Base-by-base conservation (phyloP, 2,113 vertebrate genomes). In the Columba janthina region DNA sequence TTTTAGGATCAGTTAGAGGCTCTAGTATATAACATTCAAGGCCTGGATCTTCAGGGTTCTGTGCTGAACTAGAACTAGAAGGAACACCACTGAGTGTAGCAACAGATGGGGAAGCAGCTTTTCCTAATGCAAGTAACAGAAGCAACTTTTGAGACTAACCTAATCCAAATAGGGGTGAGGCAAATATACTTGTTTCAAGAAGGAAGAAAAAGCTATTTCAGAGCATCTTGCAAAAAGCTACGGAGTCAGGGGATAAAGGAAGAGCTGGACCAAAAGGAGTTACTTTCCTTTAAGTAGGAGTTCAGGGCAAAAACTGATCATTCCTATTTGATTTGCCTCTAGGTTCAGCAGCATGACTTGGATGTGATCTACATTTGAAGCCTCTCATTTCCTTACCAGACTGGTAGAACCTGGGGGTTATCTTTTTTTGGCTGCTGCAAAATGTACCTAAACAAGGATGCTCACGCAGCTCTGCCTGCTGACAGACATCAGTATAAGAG, bases 351-450 rank as follows among this genome's bases (percentile, higher is more conserved):
- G 88, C 94, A 96, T 18, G 96, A 97, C 79, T 97, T 93, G 0
- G 96, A 97, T 54, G 96, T 97, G 76, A 97, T 97, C 97, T 98
- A 98, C 93, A 98, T 97, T 70, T 98, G 94, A 98, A 86, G 60
- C 64, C 34, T 74, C 32, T 73, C 0, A 0, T 84, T 92, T 75
- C 44, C 32, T 78, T 80, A 79, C 56, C 72, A 86, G 36, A 48
- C 56, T 76, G 64, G 42, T 81, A 57, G 26, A 86, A 85, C 25
- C 36, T 71, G 67, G 48, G 78, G 70, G n/a, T 48, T n/a, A 44
- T 36, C 34, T 42, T 19, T 46, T 19, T 44, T 21, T 24, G 70
- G 44, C 89, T 90, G 54, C 44, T 60, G 57, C 65, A 62, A 44
- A 60, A 57, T 3, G 26, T 65, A 29, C 28, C 76, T 40, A 0